These are phyloP conservation scores for Hucho hucho DNA, from an alignment of 2,113 vertebrate species.

Conservation along the genomic window DNA sequence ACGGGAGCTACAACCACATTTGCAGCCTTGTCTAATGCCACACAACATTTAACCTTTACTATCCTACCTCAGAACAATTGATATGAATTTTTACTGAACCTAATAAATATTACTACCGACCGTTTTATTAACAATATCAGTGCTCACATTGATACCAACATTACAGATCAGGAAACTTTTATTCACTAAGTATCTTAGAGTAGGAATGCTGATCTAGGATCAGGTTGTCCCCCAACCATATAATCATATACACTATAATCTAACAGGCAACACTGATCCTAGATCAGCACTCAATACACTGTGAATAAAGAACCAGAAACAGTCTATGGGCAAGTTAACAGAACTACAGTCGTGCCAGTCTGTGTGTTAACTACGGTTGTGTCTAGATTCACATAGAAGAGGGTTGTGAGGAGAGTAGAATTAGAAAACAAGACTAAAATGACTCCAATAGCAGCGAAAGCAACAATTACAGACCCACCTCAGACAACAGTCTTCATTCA, in stretches of 20 bases:
- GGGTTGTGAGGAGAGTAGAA: conserved; percentile 9
- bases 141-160: conserved; percentile 37
- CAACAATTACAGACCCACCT: conserved; percentile 69
- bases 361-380: conserved; percentile 36
- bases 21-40: conserved; percentile 21
- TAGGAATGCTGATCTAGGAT: too few species aligned
- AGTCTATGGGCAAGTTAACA: not conserved
- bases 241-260: too few species aligned
- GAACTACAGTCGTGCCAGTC: conserved; percentile 28
- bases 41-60: conserved; percentile 37
- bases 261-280: too few species aligned
- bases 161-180: conserved; percentile 25
- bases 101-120: conserved; percentile 48
- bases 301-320: not conserved
- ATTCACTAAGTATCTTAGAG: too few species aligned
- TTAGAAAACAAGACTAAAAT: conserved; percentile 46
- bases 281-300: too few species aligned
- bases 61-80: conserved; percentile 40
- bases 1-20: conserved; percentile 20
- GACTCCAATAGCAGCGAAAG: conserved; percentile 73
- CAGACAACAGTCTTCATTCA: conserved; percentile 76
- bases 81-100: conserved; percentile 43
- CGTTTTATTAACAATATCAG: conserved; percentile 40
- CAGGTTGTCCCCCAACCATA: too few species aligned
- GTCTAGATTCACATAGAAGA: conserved; percentile 34